A percentile compares a stretch with the other conserved stretches of the same genome.
Conservation (phyloP, 2,113 vertebrate genomes). For the Neogobius melanostomus region DNA sequence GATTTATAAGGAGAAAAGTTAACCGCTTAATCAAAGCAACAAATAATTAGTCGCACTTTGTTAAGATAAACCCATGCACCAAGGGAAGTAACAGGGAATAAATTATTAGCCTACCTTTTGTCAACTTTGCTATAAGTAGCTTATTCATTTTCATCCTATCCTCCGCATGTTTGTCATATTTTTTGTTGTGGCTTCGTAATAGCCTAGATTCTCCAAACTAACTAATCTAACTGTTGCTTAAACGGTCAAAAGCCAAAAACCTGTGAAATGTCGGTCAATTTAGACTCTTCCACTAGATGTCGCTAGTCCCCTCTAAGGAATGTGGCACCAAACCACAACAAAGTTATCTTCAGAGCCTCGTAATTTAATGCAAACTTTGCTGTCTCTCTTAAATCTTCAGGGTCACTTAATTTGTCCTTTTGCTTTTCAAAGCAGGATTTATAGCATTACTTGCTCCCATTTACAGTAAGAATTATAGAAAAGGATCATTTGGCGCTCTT, state of each 20-base stretch:
- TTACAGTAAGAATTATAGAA: slow-evolving; percentile 43
- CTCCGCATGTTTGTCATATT: too few species aligned
- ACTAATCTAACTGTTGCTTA: neutral
- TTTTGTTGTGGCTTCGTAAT: too few species aligned
- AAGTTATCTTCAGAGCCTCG: neutral
- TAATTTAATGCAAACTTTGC: slow-evolving; percentile 13
- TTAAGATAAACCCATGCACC: too few species aligned
- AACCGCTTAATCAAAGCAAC: too few species aligned
- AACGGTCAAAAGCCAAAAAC: neutral
- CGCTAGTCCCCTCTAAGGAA: slow-evolving; percentile 21
- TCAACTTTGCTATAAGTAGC: too few species aligned
- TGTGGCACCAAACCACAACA: neutral
- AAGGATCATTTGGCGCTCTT: neutral
- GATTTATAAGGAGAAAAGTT: too few species aligned
- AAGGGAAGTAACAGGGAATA: too few species aligned
- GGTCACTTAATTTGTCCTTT: neutral
- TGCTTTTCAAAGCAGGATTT: neutral
- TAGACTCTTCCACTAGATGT: slow-evolving; percentile 50
- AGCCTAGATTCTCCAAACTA: too few species aligned
- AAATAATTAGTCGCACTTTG: too few species aligned
- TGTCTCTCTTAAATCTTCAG: slow-evolving; percentile 5
- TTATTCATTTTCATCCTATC: too few species aligned
- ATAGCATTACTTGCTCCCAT: slow-evolving; percentile 8
- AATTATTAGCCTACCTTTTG: too few species aligned
- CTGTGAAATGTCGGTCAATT: neutral